Evolutionary conservation across 2,113 vertebrate genomes (phyloP), one percentile per base, ranked within the genome.

Genomic region (Hippocampus abdominalis): DNA sequence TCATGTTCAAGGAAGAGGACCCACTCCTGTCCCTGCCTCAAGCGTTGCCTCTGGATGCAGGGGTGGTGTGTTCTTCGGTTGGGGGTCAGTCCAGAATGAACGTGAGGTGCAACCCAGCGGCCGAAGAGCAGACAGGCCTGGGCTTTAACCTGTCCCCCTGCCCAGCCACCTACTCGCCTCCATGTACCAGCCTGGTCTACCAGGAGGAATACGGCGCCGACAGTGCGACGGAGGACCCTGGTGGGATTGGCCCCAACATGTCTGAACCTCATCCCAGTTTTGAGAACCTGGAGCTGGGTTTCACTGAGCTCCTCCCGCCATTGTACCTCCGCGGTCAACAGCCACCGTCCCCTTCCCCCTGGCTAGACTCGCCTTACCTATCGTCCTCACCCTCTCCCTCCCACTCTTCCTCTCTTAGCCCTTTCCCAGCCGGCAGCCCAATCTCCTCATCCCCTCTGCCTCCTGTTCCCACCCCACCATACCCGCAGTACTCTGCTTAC

Each of bases 351-450:
- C 90, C 90, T 1, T 91, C 89, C 10, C 90, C 92, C 0, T 93
- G 92, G 92, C 81, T 92, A 51, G 92, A 93, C 86, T 92, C 91
- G 4, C 92, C 92, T 2, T 92, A 92, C 81, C 89, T 92, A n/a
- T 92, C 92, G 60, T 92, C 92, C 20, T 93, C 92, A 2, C 91
- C 92, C n/a, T 93, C 92, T 18, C 92, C 92, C 1, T 93, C 92
- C 62, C 91, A 90, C 85, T 92, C 92, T 77, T 92, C 92, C 75
- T 92, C 91, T 27, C 86, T 92, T 54, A 91, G 91, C 68, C 92
- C 92, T 0, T 92, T 89, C 70, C 91, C 92, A 2, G 84, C 92
- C 0, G 80, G 91, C 59, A 93, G 92, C 68, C 92, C 92, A 13
- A 88, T 90, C 67, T 91, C 92, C 9, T 81, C 82, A 74, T 91